These are phyloP conservation scores for Drosophila parvula DNA, from an alignment of 1,140 invertebrate genomes.

Conservation along the genomic window DNA sequence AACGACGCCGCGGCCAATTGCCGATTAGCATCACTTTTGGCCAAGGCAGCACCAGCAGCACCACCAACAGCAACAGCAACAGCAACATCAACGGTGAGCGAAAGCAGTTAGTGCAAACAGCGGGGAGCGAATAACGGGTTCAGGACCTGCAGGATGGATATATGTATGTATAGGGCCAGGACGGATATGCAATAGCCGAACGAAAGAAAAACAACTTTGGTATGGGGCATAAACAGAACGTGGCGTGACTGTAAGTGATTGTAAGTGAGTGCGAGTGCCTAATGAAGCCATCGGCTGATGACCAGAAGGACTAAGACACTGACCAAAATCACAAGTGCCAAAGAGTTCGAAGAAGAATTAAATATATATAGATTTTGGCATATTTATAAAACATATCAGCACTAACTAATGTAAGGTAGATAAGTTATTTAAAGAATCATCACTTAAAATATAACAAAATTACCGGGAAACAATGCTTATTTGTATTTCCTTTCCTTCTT, in stretches of 20 bases:
- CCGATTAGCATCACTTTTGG: slow-evolving; percentile 68
- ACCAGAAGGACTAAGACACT: slow-evolving; percentile 22
- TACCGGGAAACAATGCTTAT: no score
- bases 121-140: slow-evolving; percentile 9
- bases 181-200: slow-evolving; percentile 38
- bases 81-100: slow-evolving; percentile 18
- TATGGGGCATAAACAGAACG: slow-evolving; percentile 24
- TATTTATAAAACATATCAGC: no score
- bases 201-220: slow-evolving; percentile 19
- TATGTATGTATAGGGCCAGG: neutral
- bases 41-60: slow-evolving; percentile 14
- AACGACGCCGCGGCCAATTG: slow-evolving; percentile 69
- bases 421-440: no score
- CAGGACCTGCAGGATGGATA: slow-evolving; percentile 11
- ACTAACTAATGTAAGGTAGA: no score
- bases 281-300: slow-evolving; percentile 49
- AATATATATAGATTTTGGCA: no score
- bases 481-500: no score
- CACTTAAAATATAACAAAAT: no score
- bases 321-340: neutral
- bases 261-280: slow-evolving; percentile 52
- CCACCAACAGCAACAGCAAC: neutral
- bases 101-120: slow-evolving; percentile 25
- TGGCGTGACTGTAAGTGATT: slow-evolving; percentile 50
- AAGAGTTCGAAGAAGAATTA: no score